These are phyloP conservation scores for Sinelater perroti DNA, from an alignment of 2,888 invertebrate species.

Conservation along the genomic window DNA sequence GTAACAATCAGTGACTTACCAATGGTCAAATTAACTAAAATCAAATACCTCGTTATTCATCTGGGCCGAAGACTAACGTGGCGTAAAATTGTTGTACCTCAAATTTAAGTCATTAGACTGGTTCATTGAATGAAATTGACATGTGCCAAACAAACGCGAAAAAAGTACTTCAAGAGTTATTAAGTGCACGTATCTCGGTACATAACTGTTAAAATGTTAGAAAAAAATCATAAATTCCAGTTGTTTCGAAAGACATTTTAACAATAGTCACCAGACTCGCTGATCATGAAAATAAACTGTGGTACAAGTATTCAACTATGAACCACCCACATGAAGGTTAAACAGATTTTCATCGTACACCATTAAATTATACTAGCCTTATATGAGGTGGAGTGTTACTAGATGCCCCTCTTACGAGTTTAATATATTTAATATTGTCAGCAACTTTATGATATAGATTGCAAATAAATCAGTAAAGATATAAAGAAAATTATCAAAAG, in stretches of 20 bases:
- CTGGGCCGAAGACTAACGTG: not conserved
- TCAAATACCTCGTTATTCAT: not conserved
- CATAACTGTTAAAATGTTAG: conserved; percentile 4
- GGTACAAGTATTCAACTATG: too few relatives aligned
- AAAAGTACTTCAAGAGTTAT: not conserved
- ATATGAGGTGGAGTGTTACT: not conserved
- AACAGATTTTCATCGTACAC: not conserved
- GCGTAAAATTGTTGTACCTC: not conserved
- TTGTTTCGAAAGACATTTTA: not conserved
- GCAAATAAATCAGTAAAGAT: too few relatives aligned
- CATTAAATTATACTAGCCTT: not conserved
- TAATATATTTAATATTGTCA: not conserved
- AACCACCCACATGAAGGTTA: not conserved
- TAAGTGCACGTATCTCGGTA: conserved; percentile 6
- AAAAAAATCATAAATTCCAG: conserved; percentile 1
- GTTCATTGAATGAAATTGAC: not conserved
- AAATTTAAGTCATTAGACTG: not conserved
- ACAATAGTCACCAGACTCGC: not conserved
- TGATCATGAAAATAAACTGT: conserved; percentile 1
- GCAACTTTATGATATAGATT: conserved; percentile 2
- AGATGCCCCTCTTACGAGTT: not conserved
- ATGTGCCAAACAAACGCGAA: not conserved
- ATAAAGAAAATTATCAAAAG: too few relatives aligned
- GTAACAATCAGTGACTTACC: not conserved
- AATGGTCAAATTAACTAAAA: not conserved